A percentile compares a stretch with the other conserved stretches of the same genome.
Conservation (phyloP, 2,888 invertebrate species). For the Tiliacea aurago region DNA sequence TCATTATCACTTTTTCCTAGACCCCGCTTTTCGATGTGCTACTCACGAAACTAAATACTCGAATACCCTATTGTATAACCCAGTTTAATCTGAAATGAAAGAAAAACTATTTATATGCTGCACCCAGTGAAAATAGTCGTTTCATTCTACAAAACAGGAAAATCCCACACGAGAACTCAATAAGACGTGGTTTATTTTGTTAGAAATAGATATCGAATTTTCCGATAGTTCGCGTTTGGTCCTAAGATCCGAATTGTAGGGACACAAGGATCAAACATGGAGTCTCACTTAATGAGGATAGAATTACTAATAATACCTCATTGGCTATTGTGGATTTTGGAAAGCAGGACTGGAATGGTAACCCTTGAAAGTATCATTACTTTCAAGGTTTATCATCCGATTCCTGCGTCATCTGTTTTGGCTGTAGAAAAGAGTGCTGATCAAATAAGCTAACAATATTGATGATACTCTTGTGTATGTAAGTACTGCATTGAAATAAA, state of each 20-base stretch:
- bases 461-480: not conserved
- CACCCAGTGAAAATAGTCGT: not conserved
- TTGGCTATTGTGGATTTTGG: not conserved
- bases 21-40: not conserved
- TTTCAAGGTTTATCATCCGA: not conserved
- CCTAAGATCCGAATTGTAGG: not conserved
- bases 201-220: slow-evolving; percentile 8
- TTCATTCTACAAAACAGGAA: not conserved
- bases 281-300: slow-evolving; percentile 1
- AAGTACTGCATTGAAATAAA: too few relatives aligned
- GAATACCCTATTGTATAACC: not conserved
- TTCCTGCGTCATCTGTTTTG: not conserved
- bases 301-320: not conserved
- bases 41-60: not conserved
- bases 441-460: not conserved
- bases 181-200: not conserved
- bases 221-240: slow-evolving; percentile 4
- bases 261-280: not conserved
- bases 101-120: not conserved
- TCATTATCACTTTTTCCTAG: not conserved
- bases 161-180: not conserved
- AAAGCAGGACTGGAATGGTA: not conserved
- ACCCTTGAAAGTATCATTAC: not conserved
- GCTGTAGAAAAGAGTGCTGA: not conserved
- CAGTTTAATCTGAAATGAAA: not conserved